These are phyloP conservation scores for Mionectes olivaceus DNA, from an alignment of 2,797 vertebrate genomes.

Conservation along the genomic window DNA sequence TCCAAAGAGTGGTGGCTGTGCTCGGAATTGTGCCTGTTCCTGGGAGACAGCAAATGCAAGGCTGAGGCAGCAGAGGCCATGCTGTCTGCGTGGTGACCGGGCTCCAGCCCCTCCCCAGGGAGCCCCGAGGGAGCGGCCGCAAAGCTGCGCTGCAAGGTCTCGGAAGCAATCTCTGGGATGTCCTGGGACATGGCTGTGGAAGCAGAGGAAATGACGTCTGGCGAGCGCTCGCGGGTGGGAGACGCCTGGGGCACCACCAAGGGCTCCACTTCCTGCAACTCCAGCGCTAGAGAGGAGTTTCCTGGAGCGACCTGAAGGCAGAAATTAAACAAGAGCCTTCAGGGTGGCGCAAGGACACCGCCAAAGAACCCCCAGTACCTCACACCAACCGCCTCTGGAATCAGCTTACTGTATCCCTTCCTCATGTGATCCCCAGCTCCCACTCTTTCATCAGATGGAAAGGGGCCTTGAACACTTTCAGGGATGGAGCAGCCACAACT, in stretches of 20 bases:
- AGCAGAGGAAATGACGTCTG: conserved; percentile 97
- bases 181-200: conserved; percentile 96
- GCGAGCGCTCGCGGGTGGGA: conserved; percentile 92
- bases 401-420: neutral
- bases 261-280: conserved; percentile 88
- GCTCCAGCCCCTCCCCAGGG: conserved; percentile 72
- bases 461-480: neutral
- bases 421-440: neutral
- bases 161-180: conserved; percentile 95
- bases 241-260: conserved; percentile 89
- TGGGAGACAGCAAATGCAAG: conserved; percentile 90
- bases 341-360: neutral
- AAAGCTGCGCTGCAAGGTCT: conserved; percentile 86
- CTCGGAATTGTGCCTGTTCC: conserved; percentile 82
- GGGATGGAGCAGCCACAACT: neutral
- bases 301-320: conserved; percentile 72
- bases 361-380: neutral
- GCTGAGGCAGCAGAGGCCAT: conserved; percentile 96
- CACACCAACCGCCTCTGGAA: neutral
- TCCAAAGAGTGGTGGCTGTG: conserved; percentile 86
- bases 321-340: neutral
- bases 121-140: conserved; percentile 47
- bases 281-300: conserved; percentile 81
- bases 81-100: conserved; percentile 85
- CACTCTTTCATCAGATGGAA: neutral